phyloP scores from a whole-genome alignment of 2,888 invertebrate species.

The Xiphydria camelus region DNA sequence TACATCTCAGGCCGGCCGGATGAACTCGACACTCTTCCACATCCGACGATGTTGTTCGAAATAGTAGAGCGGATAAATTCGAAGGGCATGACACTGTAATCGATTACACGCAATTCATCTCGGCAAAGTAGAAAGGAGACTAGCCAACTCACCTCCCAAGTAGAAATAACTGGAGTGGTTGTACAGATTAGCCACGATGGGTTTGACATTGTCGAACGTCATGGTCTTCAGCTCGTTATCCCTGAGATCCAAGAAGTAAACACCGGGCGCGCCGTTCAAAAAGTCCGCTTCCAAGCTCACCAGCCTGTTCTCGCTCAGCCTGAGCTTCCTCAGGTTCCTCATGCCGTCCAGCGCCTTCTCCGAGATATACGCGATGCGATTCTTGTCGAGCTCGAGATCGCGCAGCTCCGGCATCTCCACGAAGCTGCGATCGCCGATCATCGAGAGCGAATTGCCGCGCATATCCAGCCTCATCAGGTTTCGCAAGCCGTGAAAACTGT shows the following conservation, averaged over 20 bases:
- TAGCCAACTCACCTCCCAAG: slow-evolving; percentile 71
- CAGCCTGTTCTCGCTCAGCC: slow-evolving; percentile 77
- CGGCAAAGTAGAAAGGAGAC: background rate
- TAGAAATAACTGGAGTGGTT: slow-evolving; percentile 75
- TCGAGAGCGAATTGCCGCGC: slow-evolving; percentile 73
- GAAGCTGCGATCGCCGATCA: slow-evolving; percentile 79
- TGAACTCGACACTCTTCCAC: background rate
- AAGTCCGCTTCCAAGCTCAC: slow-evolving; percentile 71
- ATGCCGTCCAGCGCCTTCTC: slow-evolving; percentile 78
- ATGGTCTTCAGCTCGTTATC: slow-evolving; percentile 77
- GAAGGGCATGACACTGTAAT: no score
- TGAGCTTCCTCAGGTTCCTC: slow-evolving; percentile 71
- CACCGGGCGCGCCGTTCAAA: slow-evolving; percentile 72
- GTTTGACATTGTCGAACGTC: slow-evolving; percentile 75
- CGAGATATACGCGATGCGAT: slow-evolving; percentile 72
- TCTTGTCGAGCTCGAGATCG: slow-evolving; percentile 72
- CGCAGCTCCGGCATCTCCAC: slow-evolving; percentile 75
- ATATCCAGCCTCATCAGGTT: slow-evolving; percentile 75
- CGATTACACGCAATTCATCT: background rate
- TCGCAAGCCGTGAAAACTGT: slow-evolving; percentile 77
- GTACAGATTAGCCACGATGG: slow-evolving; percentile 77
- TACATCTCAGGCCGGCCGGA: no score
- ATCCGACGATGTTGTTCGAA: slow-evolving; percentile 4
- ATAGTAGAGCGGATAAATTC: no score
- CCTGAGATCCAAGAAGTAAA: slow-evolving; percentile 76